Evolutionary conservation across 2,113 vertebrate genomes (phyloP), one percentile per base, ranked within the genome.

Genomic region (Seriola rivoliana): DNA sequence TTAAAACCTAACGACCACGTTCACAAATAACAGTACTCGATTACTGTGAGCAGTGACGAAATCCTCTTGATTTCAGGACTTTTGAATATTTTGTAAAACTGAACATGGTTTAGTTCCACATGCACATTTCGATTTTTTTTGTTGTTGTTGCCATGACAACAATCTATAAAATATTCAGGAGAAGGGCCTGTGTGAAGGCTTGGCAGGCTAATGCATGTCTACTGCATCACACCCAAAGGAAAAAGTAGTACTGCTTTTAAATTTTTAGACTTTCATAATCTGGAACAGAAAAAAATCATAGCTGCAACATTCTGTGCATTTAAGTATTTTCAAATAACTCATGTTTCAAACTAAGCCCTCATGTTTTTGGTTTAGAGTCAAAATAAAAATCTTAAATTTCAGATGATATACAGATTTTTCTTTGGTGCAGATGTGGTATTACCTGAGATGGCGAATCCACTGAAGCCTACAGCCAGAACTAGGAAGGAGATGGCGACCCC

Each of bases 371-470:
- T 42, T 71, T 13, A 44, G 4, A 44, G 21, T 23, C 21, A 78
- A 63, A 19, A 21, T 36, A 55, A 65, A 80, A 23, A 19, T 57
- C 8, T 40, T 52, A 4, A 16, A 55, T 50, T 29, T 64, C 57
- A 23, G 32, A 23, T 19, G 1, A 54, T 32, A 48, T 23, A 40
- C 2, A 44, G 52, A 54, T 44, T 25, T 78, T 34, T 54, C 48
- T 50, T 19, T 38, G 14, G 8, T 34, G 44, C 19, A 62, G 19
- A 29, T 50, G 52, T 62, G 17, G 17, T 74, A 92, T 62, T 95
- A 99, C 98, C 98, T 96, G 98, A 99, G 94, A 99, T 99, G 83
- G 98, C 98, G 86, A 99, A 99, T 88, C 98, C 98, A 42, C 98
- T 99, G 88, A 99, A 99, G 67, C 98, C 98, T 23, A 99, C 98